These are phyloP conservation scores for Parus major DNA, from an alignment of 2,113 vertebrate species.

Conservation along the genomic window DNA sequence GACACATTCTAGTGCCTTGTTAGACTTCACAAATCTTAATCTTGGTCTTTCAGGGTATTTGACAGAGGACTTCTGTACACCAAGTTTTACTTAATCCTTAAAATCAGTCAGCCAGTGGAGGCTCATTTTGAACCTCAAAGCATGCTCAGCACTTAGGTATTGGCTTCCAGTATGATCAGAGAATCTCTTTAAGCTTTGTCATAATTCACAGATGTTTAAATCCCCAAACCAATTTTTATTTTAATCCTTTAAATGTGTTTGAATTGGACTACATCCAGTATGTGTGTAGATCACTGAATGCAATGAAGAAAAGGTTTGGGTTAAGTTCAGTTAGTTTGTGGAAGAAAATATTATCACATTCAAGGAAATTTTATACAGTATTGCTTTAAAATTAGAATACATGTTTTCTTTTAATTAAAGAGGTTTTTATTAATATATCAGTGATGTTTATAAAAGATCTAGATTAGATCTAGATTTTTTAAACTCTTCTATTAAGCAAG, in stretches of 20 bases:
- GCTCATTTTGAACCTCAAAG: neutral
- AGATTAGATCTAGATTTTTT: neutral
- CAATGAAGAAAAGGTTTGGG: neutral
- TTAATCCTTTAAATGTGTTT: conserved; percentile 5
- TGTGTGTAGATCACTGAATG: neutral
- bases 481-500: neutral
- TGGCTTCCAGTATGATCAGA: neutral
- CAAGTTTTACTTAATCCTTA: neutral
- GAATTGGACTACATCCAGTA: neutral
- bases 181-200: neutral
- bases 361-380: neutral
- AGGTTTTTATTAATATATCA: neutral
- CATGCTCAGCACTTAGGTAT: neutral
- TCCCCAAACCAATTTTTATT: neutral
- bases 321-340: neutral
- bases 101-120: neutral
- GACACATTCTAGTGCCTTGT: neutral
- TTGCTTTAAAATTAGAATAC: neutral
- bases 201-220: neutral
- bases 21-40: neutral
- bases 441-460: neutral
- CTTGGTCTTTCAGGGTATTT: neutral
- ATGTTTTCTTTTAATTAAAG: neutral
- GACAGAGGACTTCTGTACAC: neutral
- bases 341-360: neutral